Conservation (phyloP, 1,140 invertebrate species). For the Zelostemma sp. region DNA sequence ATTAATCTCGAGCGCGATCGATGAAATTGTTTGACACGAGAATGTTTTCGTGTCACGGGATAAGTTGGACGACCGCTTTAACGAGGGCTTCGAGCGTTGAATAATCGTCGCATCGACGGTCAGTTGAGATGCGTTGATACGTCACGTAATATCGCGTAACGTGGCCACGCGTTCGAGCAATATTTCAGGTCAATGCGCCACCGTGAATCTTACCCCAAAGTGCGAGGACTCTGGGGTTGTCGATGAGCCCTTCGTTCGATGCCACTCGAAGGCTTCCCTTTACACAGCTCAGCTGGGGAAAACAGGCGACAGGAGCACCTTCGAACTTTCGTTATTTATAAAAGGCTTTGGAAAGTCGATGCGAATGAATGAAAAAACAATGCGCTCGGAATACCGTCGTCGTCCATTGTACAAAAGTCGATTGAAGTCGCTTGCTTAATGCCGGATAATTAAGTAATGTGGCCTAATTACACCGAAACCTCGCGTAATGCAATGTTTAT, state of each 20-base stretch:
- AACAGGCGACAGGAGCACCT: neutral
- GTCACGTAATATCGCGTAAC: conserved; percentile 8
- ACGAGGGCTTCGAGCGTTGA: conserved; percentile 9
- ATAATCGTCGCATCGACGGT: conserved; percentile 16
- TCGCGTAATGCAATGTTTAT: neutral
- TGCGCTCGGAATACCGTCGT: neutral
- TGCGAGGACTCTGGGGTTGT: conserved; percentile 18
- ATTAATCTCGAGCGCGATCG: too few relatives aligned
- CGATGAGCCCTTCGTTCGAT: neutral
- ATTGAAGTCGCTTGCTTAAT: neutral
- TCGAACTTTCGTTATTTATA: conserved; percentile 1
- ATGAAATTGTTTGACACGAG: too few relatives aligned
- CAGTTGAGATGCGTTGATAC: conserved; percentile 13
- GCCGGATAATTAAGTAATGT: conserved; percentile 3
- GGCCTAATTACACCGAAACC: neutral
- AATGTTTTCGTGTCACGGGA: conserved; percentile 19
- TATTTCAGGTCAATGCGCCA: conserved; percentile 40
- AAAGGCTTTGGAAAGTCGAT: neutral
- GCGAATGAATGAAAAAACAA: neutral
- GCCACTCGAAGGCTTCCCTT: neutral
- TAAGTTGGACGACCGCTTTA: conserved; percentile 10
- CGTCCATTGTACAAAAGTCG: conserved; percentile 1
- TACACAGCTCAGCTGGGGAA: neutral
- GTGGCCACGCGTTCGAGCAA: conserved; percentile 27
- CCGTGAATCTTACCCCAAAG: conserved; percentile 24